Evolutionary conservation across 2,888 invertebrate genomes (phyloP), one percentile per base, ranked within the genome.

Genomic region (Fragum fragum): DNA sequence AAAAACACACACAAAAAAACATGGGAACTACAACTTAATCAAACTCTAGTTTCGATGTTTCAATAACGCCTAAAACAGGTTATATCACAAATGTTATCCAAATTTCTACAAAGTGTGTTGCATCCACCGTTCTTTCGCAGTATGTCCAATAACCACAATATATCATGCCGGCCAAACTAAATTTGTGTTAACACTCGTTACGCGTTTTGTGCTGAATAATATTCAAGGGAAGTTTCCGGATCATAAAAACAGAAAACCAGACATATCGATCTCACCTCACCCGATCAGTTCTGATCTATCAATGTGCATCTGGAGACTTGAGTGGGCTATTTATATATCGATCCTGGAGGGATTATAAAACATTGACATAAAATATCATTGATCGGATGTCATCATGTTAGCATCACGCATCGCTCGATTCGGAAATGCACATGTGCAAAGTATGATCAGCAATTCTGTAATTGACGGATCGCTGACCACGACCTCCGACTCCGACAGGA

Each of bases 231-330:
- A 26, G 16, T 47, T 47, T 47, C 47, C 47, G 47, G 14, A 47
- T 47, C 5, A 26, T 28, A 57, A 26, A 28, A 57, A 57, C 23
- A 28, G 57, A 18, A 57, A 57, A 18, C n/a, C 57, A 57, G 57
- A 57, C 57, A 18, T 57, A 57, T 57, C 57, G 57, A 57, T 57
- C 57, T 57, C 14, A 26, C 21, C 5, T 23, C 28, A 28, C 26
- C 26, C 23, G 57, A 57, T 57, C 28, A 23, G 18, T 57, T 23
- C 26, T 57, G 57, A 57, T 57, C 57, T 23, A 57, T 23, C 57
- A 9, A 2, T 57, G 57, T 57, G 26, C 57, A 57, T 1, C 57
- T 57, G 11, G 57, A 16, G 26, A 26, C 16, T 26, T 57, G 57
- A 57, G 26, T 11, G 7, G 26, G 26, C 57, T 21, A 23, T 53